Base-by-base conservation (phyloP, 2,888 invertebrate species). In the Gortyna flavago region DNA sequence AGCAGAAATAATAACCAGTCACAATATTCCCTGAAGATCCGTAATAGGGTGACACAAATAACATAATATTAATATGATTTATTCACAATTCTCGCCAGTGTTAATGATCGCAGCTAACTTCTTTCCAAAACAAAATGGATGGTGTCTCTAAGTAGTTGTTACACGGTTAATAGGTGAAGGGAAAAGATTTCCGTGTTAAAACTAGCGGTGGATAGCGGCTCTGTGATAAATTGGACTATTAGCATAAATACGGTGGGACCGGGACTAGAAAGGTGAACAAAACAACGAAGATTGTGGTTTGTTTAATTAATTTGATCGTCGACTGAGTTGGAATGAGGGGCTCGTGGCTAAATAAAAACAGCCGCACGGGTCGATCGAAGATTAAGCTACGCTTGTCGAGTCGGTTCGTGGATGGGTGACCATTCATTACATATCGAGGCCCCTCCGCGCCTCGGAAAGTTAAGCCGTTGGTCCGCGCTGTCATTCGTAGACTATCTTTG, bases 11-110 rank as follows among this genome's bases (percentile, higher is more conserved):
- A 48, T 25, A 69, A 48, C 18, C 70, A 44, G 59, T 41, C 62
- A 78, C 29, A 72, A 69, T 57, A 57, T 69, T 68, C 74, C 76
- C 67, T 68, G 74, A 83, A 86, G 83, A 81, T 83, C 72, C 76
- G 78, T 81, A 86, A 87, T 66, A 51, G 66, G 25, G 6, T 62
- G 80, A 76, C 85, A 75, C 68, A 79, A 70, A 83, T 85, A 86
- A 83, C 80, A 84, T 87, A 84, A 88, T 88, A 90, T 89, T 86
- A 89, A 85, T 89, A 91, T 92, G 91, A 92, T 91, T 91, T 91
- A 91, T 91, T 78, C 79, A 84, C 79, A 76, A 86, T 85, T 80
- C 83, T 74, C 65, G 78, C 70, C 70, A 57, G 62, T 83, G 87
- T 89, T 90, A 90, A 90, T 86, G 88, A 81, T 79, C 72, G 54